These are phyloP conservation scores for Oncopeltus fasciatus DNA, from an alignment of 1,140 invertebrate genomes.

Conservation along the genomic window DNA sequence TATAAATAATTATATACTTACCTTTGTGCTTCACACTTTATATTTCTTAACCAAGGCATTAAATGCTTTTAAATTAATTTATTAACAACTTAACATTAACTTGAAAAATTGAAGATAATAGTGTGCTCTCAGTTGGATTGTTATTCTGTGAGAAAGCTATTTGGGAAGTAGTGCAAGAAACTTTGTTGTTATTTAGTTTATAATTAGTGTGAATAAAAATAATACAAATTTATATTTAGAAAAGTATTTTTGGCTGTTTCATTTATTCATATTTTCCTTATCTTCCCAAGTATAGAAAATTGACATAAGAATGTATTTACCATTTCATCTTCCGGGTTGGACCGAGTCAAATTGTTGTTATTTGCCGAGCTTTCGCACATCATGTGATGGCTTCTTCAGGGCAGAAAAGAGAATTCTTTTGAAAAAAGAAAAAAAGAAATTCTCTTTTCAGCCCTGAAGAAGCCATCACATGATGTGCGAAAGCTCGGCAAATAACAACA, in stretches of 20 bases:
- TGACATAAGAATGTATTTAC: background rate
- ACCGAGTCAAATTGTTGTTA: no score
- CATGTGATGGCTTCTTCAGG: no score
- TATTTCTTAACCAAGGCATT: background rate
- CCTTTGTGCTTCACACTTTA: background rate
- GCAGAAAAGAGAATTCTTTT: no score
- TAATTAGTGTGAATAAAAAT: constrained; percentile 6
- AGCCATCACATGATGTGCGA: no score
- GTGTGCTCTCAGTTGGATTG: background rate
- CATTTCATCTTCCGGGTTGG: no score
- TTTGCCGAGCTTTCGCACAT: no score
- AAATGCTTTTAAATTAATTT: constrained; percentile 8
- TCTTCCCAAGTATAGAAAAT: background rate
- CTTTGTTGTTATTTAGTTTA: constrained; percentile 9
- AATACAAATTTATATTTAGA: constrained; percentile 1
- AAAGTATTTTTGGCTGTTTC: background rate
- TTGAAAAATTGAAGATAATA: background rate
- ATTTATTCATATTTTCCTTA: background rate
- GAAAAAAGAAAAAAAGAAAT: no score
- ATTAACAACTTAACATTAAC: constrained; percentile 4
- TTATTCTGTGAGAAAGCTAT: background rate
- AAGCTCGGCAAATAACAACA: no score
- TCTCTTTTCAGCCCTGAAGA: no score
- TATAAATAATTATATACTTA: background rate
- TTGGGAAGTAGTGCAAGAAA: background rate